Conservation (phyloP, 2,888 invertebrate species). For the Harpalus rufipes region DNA sequence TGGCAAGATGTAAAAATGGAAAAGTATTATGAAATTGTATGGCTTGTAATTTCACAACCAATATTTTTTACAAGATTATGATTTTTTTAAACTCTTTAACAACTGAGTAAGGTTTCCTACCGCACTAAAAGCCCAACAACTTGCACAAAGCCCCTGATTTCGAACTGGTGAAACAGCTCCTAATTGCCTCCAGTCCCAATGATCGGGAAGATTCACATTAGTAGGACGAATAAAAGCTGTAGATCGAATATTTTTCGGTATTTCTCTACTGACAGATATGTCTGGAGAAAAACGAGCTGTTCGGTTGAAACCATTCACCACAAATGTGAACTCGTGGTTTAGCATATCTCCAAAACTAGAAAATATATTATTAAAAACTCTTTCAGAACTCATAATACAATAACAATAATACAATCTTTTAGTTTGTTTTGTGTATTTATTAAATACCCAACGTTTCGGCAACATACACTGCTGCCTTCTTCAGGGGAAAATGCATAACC, state of each 20-base stretch:
- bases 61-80: not conserved
- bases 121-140: slow-evolving; percentile 76
- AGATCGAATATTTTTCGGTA: slow-evolving; percentile 67
- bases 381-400: no score
- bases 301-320: slow-evolving; percentile 75
- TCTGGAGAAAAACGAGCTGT: slow-evolving; percentile 65
- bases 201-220: slow-evolving; percentile 73
- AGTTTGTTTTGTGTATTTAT: no score
- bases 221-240: slow-evolving; percentile 74
- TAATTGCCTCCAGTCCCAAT: slow-evolving; percentile 75
- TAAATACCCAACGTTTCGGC: no score
- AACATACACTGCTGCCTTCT: no score
- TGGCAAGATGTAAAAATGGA: no score
- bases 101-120: slow-evolving; percentile 72
- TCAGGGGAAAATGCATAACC: no score
- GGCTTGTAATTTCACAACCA: not conserved
- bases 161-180: slow-evolving; percentile 75
- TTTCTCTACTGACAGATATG: not conserved
- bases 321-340: slow-evolving; percentile 74
- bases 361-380: no score
- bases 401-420: no score
- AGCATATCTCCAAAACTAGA: slow-evolving; percentile 73
- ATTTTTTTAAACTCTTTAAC: not conserved
- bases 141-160: slow-evolving; percentile 74
- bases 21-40: not conserved